Conservation (phyloP, 2,113 vertebrate genomes). For the Zeus faber region DNA sequence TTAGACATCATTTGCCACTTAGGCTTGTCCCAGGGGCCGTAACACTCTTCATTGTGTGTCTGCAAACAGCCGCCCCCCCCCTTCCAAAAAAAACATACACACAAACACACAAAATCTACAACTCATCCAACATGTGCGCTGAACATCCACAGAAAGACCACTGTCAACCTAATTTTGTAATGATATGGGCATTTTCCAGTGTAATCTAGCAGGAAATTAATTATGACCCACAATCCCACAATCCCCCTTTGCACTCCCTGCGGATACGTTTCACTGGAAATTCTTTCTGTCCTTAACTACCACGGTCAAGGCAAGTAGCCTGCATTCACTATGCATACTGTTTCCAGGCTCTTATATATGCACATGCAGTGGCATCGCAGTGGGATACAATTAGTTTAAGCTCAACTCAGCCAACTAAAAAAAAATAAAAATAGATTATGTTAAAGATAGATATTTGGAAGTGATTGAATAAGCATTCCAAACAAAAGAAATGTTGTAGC, state of each 20-base stretch:
- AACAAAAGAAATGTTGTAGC: too few species aligned
- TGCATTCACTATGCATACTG: neutral
- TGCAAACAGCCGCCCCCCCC: neutral
- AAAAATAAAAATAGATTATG: too few species aligned
- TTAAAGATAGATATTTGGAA: too few species aligned
- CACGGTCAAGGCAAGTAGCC: neutral
- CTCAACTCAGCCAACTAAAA: too few species aligned
- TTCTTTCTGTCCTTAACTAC: slow-evolving; percentile 1
- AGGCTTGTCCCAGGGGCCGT: slow-evolving; percentile 45
- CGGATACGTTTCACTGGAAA: slow-evolving; percentile 29
- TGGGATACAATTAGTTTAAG: too few species aligned
- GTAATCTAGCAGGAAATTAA: slow-evolving; percentile 75
- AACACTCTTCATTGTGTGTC: slow-evolving; percentile 27
- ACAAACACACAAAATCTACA: slow-evolving; percentile 21
- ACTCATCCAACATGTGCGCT: slow-evolving; percentile 32
- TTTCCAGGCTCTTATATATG: too few species aligned
- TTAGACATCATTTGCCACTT: slow-evolving; percentile 62
- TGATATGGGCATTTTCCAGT: slow-evolving; percentile 71
- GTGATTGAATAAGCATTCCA: too few species aligned
- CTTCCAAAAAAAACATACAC: slow-evolving; percentile 16
- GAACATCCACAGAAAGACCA: slow-evolving; percentile 41
- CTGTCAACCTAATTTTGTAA: slow-evolving; percentile 62
- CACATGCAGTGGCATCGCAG: too few species aligned
- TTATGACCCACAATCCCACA: slow-evolving; percentile 62
- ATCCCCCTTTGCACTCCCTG: slow-evolving; percentile 39